Base-by-base conservation (phyloP, 2,888 invertebrate species). In the Leuctra nigra region DNA sequence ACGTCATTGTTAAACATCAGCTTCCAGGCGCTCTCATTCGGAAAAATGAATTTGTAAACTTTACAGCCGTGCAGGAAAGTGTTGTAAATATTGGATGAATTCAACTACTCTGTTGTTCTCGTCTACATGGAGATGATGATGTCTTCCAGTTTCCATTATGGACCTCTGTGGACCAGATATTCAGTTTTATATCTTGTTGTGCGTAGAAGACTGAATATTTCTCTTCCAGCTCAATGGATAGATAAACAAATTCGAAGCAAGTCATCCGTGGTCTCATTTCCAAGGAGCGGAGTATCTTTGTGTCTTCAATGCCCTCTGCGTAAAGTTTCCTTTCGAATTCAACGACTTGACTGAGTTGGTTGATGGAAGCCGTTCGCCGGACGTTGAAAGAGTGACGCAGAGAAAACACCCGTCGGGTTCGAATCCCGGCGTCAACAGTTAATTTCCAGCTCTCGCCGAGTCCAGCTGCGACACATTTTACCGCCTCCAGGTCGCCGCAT, bases 201-300 rank as follows among this genome's bases (percentile, higher is more conserved):
- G n/a, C 39, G 7, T 39, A 7, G 39, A 39, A 39, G 39, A n/a
- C n/a, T n/a, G n/a, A n/a, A 23, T 47, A 47, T 47, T 47, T 47
- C 25, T 47, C 24, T 47, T 47, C 23, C 25, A 25, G 24, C 47
- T 24, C 50, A 22, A 50, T 50, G 35, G 35, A 18, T 22, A 50
- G 33, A 35, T 35, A 50, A 50, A 33, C 50, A 50, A 50, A 50
- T 35, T 33, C 23, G 50, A 50, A 35, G 13, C 25, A 20, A 50
- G 14, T 25, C 47, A 25, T 23, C 47, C 24, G 24, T 47, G 25
- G 24, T 25, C 24, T 47, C 47, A 25, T 25, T 47, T 47, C 29
- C 25, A n/a, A n/a, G 24, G 47, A n/a, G n/a, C n/a, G n/a, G n/a
- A n/a, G n/a, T n/a, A n/a, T n/a, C n/a, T n/a, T n/a, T n/a, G n/a